phyloP scores from a whole-genome alignment of 2,888 invertebrate species.

The Celastrina argiolus region DNA sequence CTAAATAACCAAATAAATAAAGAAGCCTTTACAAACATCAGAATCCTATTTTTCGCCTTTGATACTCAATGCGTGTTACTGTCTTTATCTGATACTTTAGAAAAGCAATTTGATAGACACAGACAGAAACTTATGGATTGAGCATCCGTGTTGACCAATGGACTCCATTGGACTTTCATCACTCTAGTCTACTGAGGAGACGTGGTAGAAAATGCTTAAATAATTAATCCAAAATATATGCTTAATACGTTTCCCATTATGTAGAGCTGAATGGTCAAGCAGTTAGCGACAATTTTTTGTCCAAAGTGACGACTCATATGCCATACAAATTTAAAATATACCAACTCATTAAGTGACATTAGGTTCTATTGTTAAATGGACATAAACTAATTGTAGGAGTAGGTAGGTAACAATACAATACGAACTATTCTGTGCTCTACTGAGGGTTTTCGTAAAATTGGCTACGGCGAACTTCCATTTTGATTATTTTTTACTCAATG shows the following conservation, averaged over 20 bases:
- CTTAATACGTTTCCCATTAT: too few relatives aligned
- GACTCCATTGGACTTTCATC: too few relatives aligned
- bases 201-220: too few relatives aligned
- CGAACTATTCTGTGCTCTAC: background rate
- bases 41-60: background rate
- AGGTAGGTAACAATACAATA: background rate
- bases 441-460: background rate
- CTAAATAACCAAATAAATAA: background rate
- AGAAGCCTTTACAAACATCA: background rate
- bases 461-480: background rate
- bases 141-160: too few relatives aligned
- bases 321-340: background rate
- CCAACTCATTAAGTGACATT: background rate
- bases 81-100: too few relatives aligned
- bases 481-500: background rate
- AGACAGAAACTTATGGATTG: too few relatives aligned
- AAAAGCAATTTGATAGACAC: too few relatives aligned
- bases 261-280: background rate
- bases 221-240: too few relatives aligned
- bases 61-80: background rate
- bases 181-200: too few relatives aligned
- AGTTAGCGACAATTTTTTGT: background rate
- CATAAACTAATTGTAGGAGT: background rate
- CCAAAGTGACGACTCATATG: background rate
- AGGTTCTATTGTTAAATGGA: constrained; percentile 5